Conservation (phyloP, 2,888 invertebrate species). For the Cephonodes hylas region DNA sequence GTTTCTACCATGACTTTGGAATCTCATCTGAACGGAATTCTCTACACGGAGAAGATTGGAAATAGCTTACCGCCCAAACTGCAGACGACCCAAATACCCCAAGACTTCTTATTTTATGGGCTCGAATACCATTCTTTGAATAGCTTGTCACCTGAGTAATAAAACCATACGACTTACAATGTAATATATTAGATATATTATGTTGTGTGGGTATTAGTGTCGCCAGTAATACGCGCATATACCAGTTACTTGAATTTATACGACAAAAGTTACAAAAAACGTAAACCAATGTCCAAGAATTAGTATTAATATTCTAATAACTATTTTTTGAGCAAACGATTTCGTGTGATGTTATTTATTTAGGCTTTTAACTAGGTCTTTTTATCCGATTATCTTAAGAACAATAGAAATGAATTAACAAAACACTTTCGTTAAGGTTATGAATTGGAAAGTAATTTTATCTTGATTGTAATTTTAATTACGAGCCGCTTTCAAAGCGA, state of each 20-base stretch:
- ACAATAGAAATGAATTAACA: conserved; percentile 31
- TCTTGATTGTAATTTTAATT: conserved; percentile 18
- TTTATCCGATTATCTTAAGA: conserved; percentile 27
- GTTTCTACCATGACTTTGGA: background rate
- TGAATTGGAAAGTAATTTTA: conserved; percentile 18
- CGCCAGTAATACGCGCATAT: background rate
- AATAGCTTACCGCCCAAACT: conserved; percentile 62
- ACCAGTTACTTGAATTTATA: background rate
- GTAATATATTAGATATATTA: too few relatives aligned
- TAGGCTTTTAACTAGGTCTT: conserved; percentile 17
- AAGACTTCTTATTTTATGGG: conserved; percentile 35
- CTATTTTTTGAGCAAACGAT: background rate
- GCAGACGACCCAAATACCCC: conserved; percentile 60
- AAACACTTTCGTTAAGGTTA: conserved; percentile 26
- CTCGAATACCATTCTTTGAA: conserved; percentile 34
- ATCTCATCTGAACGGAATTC: conserved; percentile 28
- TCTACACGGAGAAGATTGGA: conserved; percentile 57
- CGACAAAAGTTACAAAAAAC: background rate
- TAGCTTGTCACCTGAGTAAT: conserved; percentile 28
- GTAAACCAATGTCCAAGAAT: background rate
- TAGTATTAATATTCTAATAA: background rate
- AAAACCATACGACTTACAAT: conserved; percentile 11
- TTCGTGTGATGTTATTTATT: background rate
- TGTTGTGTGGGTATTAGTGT: background rate
- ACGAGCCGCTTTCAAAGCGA: conserved; percentile 7